Conservation (phyloP, 2,113 vertebrate species). For the Cathartes aura region DNA sequence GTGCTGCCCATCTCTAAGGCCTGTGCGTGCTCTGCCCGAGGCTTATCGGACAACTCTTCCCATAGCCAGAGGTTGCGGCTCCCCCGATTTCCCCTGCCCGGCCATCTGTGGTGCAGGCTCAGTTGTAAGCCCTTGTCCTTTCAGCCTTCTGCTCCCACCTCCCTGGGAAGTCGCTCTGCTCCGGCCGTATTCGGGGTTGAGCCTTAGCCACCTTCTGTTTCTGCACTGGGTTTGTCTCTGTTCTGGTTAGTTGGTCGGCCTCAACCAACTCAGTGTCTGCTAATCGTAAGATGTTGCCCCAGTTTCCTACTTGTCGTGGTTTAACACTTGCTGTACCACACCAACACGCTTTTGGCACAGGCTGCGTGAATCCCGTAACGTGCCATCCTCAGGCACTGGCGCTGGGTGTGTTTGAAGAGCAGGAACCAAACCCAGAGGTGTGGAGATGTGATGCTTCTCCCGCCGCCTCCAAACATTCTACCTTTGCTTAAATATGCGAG, state of each 20-base stretch:
- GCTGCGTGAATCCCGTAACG: fast-evolving
- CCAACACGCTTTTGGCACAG: not conserved
- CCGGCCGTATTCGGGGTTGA: fast-evolving
- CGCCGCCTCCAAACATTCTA: not conserved
- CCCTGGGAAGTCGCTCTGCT: not conserved
- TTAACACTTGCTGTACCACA: fast-evolving
- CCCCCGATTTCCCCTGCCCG: fast-evolving
- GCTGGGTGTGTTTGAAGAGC: not conserved
- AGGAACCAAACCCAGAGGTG: not conserved
- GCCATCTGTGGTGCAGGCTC: not conserved
- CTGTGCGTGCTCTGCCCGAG: not conserved
- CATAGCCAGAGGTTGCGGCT: fast-evolving
- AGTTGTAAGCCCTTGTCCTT: not conserved
- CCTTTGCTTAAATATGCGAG: not conserved
- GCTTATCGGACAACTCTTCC: not conserved
- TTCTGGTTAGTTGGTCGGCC: not conserved
- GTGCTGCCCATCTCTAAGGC: fast-evolving
- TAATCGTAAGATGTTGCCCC: not conserved
- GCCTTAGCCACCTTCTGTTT: not conserved
- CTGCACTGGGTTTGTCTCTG: not conserved
- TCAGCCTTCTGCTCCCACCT: not conserved
- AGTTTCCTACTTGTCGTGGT: fast-evolving
- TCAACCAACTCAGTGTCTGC: not conserved
- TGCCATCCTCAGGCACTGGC: not conserved
- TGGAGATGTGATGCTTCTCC: fast-evolving